phyloP scores from a whole-genome alignment of 2,888 invertebrate species.

The Drosophila mulleri region DNA sequence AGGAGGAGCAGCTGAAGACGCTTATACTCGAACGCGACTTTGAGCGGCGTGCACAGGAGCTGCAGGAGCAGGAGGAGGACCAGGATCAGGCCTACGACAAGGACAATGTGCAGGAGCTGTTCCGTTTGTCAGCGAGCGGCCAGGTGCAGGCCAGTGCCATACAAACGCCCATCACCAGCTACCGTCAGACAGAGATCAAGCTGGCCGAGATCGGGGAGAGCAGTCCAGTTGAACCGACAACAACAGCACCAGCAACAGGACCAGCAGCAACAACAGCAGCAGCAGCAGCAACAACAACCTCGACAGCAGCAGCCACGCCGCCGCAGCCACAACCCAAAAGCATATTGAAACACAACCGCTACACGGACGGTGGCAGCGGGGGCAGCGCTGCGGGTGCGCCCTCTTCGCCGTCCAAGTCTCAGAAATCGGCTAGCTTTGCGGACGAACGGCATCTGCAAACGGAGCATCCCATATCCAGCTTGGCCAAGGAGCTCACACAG shows the following conservation, averaged over 20 bases:
- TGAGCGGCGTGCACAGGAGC: slow-evolving; percentile 94
- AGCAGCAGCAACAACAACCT: slow-evolving; percentile 4
- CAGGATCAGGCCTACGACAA: slow-evolving; percentile 83
- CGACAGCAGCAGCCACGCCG: slow-evolving; percentile 26
- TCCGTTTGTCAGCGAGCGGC: slow-evolving; percentile 85
- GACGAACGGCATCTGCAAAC: slow-evolving; percentile 83
- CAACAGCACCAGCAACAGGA: slow-evolving; percentile 12
- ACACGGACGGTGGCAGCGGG: slow-evolving; percentile 72
- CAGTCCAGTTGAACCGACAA: slow-evolving; percentile 55
- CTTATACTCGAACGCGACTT: slow-evolving; percentile 97
- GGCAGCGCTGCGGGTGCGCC: slow-evolving; percentile 68
- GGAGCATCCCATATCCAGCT: slow-evolving; percentile 80
- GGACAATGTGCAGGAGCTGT: slow-evolving; percentile 86
- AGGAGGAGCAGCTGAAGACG: slow-evolving; percentile 95
- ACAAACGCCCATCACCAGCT: slow-evolving; percentile 85
- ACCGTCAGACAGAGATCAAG: slow-evolving; percentile 84
- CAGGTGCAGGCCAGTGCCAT: slow-evolving; percentile 83
- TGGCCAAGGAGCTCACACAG: slow-evolving; percentile 82
- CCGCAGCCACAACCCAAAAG: slow-evolving; percentile 83
- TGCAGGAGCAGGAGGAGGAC: slow-evolving; percentile 89
- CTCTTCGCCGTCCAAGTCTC: slow-evolving; percentile 84
- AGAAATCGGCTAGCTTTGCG: slow-evolving; percentile 84
- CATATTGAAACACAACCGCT: slow-evolving; percentile 84
- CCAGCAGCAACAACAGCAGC: slow-evolving; percentile 12
- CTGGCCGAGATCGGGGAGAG: slow-evolving; percentile 64